Base-by-base conservation (phyloP, 30 jellyfish, hydroid and myxozoan species). In the Chironex yamaguchii region DNA sequence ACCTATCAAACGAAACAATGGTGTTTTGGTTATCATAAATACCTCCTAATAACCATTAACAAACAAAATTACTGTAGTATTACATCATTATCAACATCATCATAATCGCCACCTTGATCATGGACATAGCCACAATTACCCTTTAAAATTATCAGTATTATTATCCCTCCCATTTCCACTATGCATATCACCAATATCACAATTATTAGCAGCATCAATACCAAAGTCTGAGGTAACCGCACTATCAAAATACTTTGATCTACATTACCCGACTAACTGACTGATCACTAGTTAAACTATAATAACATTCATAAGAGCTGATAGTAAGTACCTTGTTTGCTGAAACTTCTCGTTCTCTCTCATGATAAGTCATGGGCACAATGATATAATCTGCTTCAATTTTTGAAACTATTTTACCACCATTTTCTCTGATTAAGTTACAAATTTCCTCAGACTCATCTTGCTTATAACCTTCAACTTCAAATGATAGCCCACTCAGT, bases 301-400 rank as follows among this genome's bases (percentile, higher is more conserved):
- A n/a, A n/a, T n/a, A n/a, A n/a, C n/a, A n/a, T n/a, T n/a, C n/a
- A n/a, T n/a, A n/a, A n/a, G n/a, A n/a, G n/a, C n/a, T n/a, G n/a
- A n/a, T n/a, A n/a, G 9, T 42, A 6, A 42, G 58, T 32, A 82
- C 92, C 92, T 82, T 90, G 3, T 82, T 82, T 20, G 49, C 49
- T 27, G 67, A 23, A 25, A 68, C 34, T 24, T 3, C 67, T 3
- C 23, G 23, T 33, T 67, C 49, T 52, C 52, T 84, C 42, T 74
- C 81, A 67, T 75, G 81, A 50, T 64, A 77, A 4, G 88, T 54
- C 29, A 89, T 54, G 1, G 99, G 99, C 13, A 90, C 99, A 67
- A 95, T 76, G 84, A 85, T 78, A 63, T 89, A 80, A 36, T 95
- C 94, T 28, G 91, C 49, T 72, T 62, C 76, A 14, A 84, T 75